phyloP scores from a whole-genome alignment of 2,113 vertebrate genomes.

The Anarhynchus alexandrinus region DNA sequence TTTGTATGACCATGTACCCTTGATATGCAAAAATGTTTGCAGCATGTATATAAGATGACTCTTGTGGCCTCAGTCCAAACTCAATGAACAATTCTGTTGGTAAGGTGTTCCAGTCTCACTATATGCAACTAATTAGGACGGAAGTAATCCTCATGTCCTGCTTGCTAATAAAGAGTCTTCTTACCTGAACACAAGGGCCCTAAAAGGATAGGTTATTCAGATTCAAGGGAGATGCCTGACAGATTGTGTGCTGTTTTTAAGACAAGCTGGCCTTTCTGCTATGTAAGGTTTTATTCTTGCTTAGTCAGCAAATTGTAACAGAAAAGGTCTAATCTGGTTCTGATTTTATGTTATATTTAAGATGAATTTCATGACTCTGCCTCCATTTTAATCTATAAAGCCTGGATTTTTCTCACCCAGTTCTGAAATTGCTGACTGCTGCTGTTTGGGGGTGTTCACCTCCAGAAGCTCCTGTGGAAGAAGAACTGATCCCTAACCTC shows the following conservation, averaged over 20 bases:
- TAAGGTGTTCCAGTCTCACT: background rate
- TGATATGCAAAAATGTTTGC: background rate
- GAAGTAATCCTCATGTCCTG: background rate
- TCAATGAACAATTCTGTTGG: background rate
- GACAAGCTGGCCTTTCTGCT: background rate
- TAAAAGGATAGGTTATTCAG: background rate
- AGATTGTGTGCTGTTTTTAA: background rate
- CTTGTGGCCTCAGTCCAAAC: background rate
- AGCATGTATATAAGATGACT: background rate
- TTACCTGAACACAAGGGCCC: too few relatives aligned
- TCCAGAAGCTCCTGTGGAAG: background rate
- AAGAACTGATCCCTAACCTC: background rate
- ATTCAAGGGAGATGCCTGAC: background rate
- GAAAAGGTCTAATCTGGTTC: background rate
- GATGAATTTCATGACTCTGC: background rate
- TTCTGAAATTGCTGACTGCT: constrained; percentile 16
- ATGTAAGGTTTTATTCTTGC: background rate
- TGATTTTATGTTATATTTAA: background rate
- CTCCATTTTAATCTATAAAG: background rate
- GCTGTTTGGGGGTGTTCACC: background rate
- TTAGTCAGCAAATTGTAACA: background rate
- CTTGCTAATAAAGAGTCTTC: background rate
- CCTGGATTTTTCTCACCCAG: background rate
- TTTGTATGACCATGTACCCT: background rate
- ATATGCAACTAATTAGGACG: background rate